Conservation (phyloP, 1,140 invertebrate species). For the Aphis gossypii region DNA sequence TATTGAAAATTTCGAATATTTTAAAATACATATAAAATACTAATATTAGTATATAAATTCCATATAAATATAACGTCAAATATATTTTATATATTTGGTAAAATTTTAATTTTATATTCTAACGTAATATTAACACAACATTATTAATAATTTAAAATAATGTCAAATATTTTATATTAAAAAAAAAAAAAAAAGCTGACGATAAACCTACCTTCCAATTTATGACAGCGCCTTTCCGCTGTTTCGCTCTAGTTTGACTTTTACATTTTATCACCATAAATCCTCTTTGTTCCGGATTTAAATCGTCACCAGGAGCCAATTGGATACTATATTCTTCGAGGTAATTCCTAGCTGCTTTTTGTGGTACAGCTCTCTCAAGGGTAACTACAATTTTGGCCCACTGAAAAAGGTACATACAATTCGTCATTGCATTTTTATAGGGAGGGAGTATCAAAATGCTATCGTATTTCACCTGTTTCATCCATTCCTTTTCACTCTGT, state of each 20-base stretch:
- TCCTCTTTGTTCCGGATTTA: slow-evolving; percentile 82
- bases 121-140: background rate
- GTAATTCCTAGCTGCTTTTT: slow-evolving; percentile 86
- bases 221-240: slow-evolving; percentile 92
- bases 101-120: background rate
- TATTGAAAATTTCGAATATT: too few relatives aligned
- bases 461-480: slow-evolving; percentile 78
- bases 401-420: slow-evolving; percentile 65
- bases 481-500: slow-evolving; percentile 98
- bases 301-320: slow-evolving; percentile 82
- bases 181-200: background rate
- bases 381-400: slow-evolving; percentile 99
- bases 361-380: slow-evolving; percentile 88
- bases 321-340: slow-evolving; percentile 95
- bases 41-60: too few relatives aligned
- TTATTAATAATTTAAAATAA: background rate
- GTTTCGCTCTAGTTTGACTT: slow-evolving; percentile 93
- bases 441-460: too few relatives aligned
- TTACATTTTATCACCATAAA: slow-evolving; percentile 98
- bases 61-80: too few relatives aligned
- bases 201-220: slow-evolving; percentile 89
- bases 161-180: background rate
- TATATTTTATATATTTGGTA: too few relatives aligned
- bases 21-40: too few relatives aligned
- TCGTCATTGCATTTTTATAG: background rate